These are phyloP conservation scores for Oscheius sp. DNA, from an alignment of 2,888 invertebrate species.

Conservation along the genomic window DNA sequence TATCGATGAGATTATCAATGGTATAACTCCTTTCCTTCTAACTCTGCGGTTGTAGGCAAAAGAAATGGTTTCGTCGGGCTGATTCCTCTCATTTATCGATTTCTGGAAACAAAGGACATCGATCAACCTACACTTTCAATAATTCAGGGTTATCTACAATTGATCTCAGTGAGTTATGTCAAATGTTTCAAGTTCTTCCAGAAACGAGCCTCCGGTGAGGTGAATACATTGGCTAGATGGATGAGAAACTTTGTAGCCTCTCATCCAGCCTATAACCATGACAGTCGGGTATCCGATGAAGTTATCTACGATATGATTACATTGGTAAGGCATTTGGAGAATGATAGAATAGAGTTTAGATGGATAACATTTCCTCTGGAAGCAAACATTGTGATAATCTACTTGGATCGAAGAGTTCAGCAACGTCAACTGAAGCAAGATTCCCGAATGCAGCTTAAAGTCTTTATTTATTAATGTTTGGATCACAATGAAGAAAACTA, in stretches of 20 bases:
- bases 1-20: slow-evolving; percentile 96
- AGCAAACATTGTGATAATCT: slow-evolving; percentile 65
- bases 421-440: too few species aligned
- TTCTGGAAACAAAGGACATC: slow-evolving; percentile 91
- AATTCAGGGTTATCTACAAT: slow-evolving; percentile 90
- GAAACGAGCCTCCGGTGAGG: slow-evolving; percentile 80
- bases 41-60: slow-evolving; percentile 72
- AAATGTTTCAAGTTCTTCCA: slow-evolving; percentile 75
- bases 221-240: slow-evolving; percentile 93
- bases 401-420: slow-evolving; percentile 65
- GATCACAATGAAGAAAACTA: too few species aligned
- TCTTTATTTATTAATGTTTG: too few species aligned
- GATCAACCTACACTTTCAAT: slow-evolving; percentile 96
- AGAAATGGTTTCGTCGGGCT: slow-evolving; percentile 90
- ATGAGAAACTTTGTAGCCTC: slow-evolving; percentile 86
- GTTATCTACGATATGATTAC: slow-evolving; percentile 88
- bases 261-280: slow-evolving; percentile 81
- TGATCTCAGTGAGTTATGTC: slow-evolving; percentile 46
- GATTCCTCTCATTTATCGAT: slow-evolving; percentile 90
- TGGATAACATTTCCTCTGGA: slow-evolving; percentile 67
- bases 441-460: too few species aligned
- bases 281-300: slow-evolving; percentile 86
- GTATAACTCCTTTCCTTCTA: slow-evolving; percentile 73
- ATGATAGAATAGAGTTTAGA: slow-evolving; percentile 49
- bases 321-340: slow-evolving; percentile 41